Evolutionary conservation across 2,113 vertebrate species (phyloP).

Genomic region (Phrynosoma platyrhinos): DNA sequence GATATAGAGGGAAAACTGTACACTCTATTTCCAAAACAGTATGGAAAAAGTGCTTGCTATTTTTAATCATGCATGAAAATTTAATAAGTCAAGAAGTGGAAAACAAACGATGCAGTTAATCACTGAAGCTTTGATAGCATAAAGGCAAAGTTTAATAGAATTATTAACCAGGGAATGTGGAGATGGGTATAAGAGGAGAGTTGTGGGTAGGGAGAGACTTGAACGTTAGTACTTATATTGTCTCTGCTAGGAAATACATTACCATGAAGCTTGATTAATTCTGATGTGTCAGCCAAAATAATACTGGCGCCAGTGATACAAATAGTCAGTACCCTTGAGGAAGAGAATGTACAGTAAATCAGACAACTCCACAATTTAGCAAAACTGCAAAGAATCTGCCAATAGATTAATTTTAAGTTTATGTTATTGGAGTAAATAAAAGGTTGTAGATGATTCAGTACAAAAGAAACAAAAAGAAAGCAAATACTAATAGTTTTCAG

Average conservation of each 20-base stretch:
- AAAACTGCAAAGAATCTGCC: not conserved
- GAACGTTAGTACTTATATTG: not conserved
- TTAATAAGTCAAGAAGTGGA: not conserved
- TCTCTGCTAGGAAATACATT: not conserved
- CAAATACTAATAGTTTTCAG: not conserved
- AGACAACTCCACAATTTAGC: not conserved
- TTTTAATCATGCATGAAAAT: not conserved
- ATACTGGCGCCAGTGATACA: not conserved
- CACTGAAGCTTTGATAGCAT: not conserved
- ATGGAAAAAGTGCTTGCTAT: not conserved
- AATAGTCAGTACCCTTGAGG: not conserved
- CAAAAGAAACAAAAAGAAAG: not conserved
- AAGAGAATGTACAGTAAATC: not conserved
- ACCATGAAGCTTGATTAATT: conserved; percentile 3
- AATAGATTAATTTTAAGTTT: not conserved
- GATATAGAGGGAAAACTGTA: no score
- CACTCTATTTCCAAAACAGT: not conserved
- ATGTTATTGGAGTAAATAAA: not conserved
- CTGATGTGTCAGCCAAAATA: not conserved
- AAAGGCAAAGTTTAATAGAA: conserved; percentile 5
- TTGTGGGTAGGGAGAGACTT: not conserved
- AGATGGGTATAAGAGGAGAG: not conserved
- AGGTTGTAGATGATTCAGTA: not conserved
- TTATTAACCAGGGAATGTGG: not conserved
- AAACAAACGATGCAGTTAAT: not conserved